Conservation (phyloP, 2,113 vertebrate genomes). For the Panthera leo region DNA sequence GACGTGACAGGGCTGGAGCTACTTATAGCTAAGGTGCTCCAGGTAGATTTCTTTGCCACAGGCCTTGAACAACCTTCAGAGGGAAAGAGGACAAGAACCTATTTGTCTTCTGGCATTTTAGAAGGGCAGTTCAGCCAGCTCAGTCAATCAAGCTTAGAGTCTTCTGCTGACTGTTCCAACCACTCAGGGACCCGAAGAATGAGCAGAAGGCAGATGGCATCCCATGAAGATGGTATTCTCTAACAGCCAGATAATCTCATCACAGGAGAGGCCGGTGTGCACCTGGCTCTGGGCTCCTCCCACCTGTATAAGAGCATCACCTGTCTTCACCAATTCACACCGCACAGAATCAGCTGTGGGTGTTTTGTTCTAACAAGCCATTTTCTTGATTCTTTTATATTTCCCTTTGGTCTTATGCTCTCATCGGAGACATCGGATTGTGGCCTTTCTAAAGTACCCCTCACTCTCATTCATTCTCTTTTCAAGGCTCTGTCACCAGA, state of each 20-base stretch:
- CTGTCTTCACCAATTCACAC: neutral
- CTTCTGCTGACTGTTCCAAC: neutral
- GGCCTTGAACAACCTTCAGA: neutral
- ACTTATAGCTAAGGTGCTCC: neutral
- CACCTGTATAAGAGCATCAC: neutral
- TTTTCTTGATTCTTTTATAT: neutral
- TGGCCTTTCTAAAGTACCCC: neutral
- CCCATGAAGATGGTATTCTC: neutral
- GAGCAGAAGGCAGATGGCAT: slow-evolving; percentile 4
- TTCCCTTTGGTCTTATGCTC: neutral
- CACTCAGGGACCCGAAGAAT: neutral
- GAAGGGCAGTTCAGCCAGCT: neutral
- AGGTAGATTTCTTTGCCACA: neutral
- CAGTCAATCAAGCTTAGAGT: neutral
- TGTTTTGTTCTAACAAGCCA: neutral
- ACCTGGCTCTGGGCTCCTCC: neutral
- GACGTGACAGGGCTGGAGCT: neutral
- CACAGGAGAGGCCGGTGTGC: neutral
- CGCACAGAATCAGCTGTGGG: neutral
- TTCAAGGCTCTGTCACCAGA: neutral
- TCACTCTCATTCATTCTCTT: neutral
- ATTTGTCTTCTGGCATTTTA: neutral
- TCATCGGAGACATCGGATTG: neutral
- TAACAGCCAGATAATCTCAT: neutral
- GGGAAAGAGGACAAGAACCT: neutral